Conservation (phyloP, 2,113 vertebrate genomes). For the Prolemur simus region DNA sequence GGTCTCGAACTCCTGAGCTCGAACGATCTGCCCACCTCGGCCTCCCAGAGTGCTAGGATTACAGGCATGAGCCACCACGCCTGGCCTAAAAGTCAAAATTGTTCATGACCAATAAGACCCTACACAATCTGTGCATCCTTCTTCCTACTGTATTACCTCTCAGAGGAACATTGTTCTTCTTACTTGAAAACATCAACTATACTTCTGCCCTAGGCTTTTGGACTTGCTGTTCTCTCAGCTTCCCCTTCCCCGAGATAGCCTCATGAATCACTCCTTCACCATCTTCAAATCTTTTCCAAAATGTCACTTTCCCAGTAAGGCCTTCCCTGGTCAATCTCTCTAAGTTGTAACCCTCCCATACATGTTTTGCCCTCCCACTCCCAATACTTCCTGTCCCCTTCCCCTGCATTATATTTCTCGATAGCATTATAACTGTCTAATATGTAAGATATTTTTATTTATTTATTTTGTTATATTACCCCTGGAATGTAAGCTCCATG, state of each 20-base stretch:
- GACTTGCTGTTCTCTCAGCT: background rate
- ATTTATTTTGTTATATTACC: background rate
- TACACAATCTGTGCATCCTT: background rate
- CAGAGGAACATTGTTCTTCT: background rate
- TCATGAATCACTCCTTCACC: background rate
- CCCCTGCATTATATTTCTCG: background rate
- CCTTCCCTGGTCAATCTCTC: background rate
- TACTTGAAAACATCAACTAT: background rate
- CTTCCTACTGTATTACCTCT: background rate
- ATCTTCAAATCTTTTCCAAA: background rate
- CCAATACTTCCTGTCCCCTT: background rate
- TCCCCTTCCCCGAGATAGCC: background rate
- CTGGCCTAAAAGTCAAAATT: conserved; percentile 26
- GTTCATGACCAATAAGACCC: background rate
- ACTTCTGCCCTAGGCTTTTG: background rate
- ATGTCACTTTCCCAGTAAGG: background rate
- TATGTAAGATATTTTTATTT: background rate
- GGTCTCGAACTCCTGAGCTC: no score
- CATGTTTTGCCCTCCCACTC: background rate
- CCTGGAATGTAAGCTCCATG: background rate
- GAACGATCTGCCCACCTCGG: no score
- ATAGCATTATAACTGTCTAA: background rate
- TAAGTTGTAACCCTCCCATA: background rate
- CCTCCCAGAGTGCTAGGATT: no score
- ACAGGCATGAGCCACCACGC: no score